These are phyloP conservation scores for Nannoperca australis DNA, from an alignment of 2,797 vertebrate species.

Conservation along the genomic window DNA sequence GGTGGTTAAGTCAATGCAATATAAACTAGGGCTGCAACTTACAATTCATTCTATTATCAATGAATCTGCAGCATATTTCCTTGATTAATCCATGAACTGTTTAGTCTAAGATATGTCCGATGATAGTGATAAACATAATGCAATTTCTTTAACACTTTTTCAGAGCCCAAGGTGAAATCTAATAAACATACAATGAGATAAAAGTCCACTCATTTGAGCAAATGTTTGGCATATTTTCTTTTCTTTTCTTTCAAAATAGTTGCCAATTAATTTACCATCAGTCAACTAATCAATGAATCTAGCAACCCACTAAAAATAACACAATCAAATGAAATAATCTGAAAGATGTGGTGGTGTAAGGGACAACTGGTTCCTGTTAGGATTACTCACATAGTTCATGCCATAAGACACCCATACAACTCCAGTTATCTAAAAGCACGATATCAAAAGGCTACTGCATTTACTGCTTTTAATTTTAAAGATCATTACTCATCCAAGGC, in stretches of 20 bases:
- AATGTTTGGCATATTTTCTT: background rate
- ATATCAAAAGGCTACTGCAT: background rate
- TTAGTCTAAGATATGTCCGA: background rate
- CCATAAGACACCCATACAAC: background rate
- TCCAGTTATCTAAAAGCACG: background rate
- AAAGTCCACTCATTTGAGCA: background rate
- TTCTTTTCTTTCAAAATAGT: too few relatives aligned
- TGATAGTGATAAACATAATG: background rate
- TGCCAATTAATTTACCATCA: background rate
- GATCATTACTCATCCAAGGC: background rate
- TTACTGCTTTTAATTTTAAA: background rate
- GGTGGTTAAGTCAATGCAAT: background rate
- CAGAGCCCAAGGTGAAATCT: background rate
- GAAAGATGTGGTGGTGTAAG: background rate
- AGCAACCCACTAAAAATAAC: background rate
- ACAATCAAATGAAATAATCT: background rate
- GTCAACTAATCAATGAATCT: background rate
- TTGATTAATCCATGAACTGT: background rate
- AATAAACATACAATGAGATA: background rate
- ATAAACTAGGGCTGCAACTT: background rate
- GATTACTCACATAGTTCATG: background rate
- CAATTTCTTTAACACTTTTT: background rate
- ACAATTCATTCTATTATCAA: background rate
- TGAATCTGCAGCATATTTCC: background rate
- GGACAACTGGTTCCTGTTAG: background rate